Base-by-base conservation (phyloP, 2,888 invertebrate genomes). In the Candidula unifasciata region DNA sequence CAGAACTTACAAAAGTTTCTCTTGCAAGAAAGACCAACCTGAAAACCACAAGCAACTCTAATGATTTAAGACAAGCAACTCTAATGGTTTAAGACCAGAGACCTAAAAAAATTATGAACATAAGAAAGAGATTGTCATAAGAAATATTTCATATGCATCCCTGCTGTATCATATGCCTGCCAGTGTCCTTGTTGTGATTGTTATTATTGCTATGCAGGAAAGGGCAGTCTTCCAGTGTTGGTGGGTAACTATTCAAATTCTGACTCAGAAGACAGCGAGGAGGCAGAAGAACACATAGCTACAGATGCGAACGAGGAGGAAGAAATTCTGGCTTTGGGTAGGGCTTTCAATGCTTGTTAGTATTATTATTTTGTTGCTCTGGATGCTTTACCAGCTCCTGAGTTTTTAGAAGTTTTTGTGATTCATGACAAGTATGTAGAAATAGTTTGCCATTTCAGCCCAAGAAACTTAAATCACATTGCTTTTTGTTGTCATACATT, bases 161-260 rank as follows among this genome's bases (percentile, higher is more conserved):
- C 24, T 44, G 44, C 44, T 60, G 60, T 60, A 5, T 60, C 18
- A 5, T 13, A 5, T 3, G 21, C n/a, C 60, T 60, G 2, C n/a
- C 24, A n/a, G 60, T 27, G 21, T 74, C 3, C 6, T 74, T 8
- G 18, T 52, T 35, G 24, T 37, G 18, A 3, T 74, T 33, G n/a
- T 60, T 60, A 24, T 54, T 66, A 33, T 10, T 71, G 21, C 54
- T 21, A 5, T 30, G 18, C 76, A 82, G 82, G 76, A 33, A 82
- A 69, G 52, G 69, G 60, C 57, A 27, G 52, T 8, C 57, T 54
- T 37, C 30, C 76, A 27, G 18, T 60, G 1, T 64, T 84, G 37
- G 79, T 84, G n/a, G 83, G 83, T 1, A 44, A 84, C 30, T 84
- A 57, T 57, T 84, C 83, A 30, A 79, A 84, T 52, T 44, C 73